These are phyloP conservation scores for Dolomedes plantarius DNA, from an alignment of 2,888 invertebrate genomes.

Conservation along the genomic window DNA sequence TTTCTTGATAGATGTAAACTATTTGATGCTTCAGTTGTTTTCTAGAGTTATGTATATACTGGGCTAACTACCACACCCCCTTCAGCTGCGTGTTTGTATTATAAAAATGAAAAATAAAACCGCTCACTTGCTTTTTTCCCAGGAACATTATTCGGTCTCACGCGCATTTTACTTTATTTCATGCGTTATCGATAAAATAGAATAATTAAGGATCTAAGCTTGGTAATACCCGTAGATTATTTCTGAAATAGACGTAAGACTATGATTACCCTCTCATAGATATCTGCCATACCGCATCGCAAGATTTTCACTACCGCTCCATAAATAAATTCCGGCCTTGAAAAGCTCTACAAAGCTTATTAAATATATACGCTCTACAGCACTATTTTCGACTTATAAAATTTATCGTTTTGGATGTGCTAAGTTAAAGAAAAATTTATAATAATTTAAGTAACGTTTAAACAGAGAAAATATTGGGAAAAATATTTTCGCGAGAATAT, in stretches of 20 bases:
- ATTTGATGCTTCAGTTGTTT: slow-evolving; percentile 49
- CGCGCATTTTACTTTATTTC: slow-evolving; percentile 19
- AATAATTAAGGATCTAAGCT: slow-evolving; percentile 45
- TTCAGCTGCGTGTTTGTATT: slow-evolving; percentile 46
- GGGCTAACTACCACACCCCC: slow-evolving; percentile 57
- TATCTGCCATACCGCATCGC: not conserved
- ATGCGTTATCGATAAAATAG: slow-evolving; percentile 44
- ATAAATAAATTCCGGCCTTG: no score
- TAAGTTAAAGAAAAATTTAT: no score
- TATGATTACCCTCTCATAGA: not conserved
- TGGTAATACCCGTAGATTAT: not conserved
- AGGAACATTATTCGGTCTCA: slow-evolving; percentile 27
- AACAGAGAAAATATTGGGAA: no score
- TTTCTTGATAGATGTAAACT: slow-evolving; percentile 65
- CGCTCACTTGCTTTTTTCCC: slow-evolving; percentile 27
- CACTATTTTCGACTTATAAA: no score
- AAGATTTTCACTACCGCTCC: not conserved
- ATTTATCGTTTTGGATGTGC: no score
- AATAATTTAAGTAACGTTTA: no score
- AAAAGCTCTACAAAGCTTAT: no score
- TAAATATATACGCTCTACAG: no score
- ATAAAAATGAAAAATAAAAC: slow-evolving; percentile 35
- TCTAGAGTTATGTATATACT: slow-evolving; percentile 59
- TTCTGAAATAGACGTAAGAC: not conserved
- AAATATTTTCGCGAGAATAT: no score